These are phyloP conservation scores for Empidonax traillii DNA, from an alignment of 2,113 vertebrate genomes.

Conservation along the genomic window DNA sequence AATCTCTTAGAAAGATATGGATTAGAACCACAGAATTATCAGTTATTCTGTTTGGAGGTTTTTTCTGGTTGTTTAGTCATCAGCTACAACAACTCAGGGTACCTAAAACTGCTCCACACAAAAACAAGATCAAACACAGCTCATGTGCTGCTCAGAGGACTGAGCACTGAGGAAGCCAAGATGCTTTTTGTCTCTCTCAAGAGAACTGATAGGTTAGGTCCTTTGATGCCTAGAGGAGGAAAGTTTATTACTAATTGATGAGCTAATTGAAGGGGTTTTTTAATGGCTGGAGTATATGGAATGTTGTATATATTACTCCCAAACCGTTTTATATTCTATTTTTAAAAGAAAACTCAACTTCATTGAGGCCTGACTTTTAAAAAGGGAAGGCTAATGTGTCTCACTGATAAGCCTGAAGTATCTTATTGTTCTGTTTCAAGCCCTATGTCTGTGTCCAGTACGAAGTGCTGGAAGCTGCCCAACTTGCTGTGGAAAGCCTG, in stretches of 20 bases:
- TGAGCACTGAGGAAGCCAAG: background rate
- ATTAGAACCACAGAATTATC: background rate
- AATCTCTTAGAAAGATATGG: background rate
- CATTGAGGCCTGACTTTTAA: background rate
- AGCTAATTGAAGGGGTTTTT: background rate
- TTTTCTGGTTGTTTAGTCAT: background rate
- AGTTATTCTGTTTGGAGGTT: background rate
- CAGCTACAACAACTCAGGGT: background rate
- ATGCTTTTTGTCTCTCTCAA: background rate
- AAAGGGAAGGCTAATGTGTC: background rate
- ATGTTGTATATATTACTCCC: background rate
- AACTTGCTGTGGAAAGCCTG: slow-evolving; percentile 80
- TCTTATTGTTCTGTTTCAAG: slow-evolving; percentile 57
- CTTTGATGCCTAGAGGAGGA: background rate
- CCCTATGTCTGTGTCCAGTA: slow-evolving; percentile 82
- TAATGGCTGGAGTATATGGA: background rate
- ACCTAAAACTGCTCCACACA: background rate
- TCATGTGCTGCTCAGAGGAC: background rate
- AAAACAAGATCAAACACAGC: background rate
- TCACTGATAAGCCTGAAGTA: background rate
- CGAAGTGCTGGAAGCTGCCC: slow-evolving; percentile 83
- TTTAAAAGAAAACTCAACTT: background rate
- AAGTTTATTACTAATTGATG: background rate
- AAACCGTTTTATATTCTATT: background rate
- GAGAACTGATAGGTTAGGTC: background rate